Evolutionary conservation across 2,113 vertebrate species (phyloP), one percentile per base, ranked within the genome.

Genomic region (Formicarius rufipectus): DNA sequence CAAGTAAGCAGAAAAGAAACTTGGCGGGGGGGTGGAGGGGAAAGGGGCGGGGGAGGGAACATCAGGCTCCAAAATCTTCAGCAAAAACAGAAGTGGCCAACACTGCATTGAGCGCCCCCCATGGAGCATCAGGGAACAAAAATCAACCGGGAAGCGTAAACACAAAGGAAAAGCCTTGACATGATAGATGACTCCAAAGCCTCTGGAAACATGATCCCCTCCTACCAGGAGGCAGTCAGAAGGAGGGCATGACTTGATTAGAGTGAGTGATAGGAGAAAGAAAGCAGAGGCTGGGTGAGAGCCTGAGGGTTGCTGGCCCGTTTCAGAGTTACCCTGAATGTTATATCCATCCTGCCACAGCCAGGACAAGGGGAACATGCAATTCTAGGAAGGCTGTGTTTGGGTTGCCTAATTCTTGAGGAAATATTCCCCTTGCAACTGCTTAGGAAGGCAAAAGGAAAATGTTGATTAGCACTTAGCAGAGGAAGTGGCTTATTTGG

Each of bases 401-500:
- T 92, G 88, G 49, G 71, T 76, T 88, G 58, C 39, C 75, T 86
- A 71, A 80, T 73, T 90, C 71, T 87, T 81, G 53, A 86, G 75
- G 40, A 77, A 95, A 82, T 82, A 81, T 71, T 92, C 84, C 91
- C 60, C 27, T 88, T 81, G 59, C 28, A 95, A 73, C 25, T 88
- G 83, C 72, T 95, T 91, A 90, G 69, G 73, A 93, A 73, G 66
- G 90, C 88, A 96, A 90, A 94, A 95, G 67, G 66, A 92, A 95
- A 86, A 89, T 69, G 95, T 91, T 94, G 89, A 95, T 96, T 96
- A 95, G 75, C 81, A 71, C 84, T 91, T 88, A 81, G 69, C 21
- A 80, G 63, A 90, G 93, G 94, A 97, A 97, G 93, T 95, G 95
- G 94, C 73, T 95, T 92, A 86, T 94, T 96, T 91, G 73, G 73